These are phyloP conservation scores for Drosophila mulleri DNA, from an alignment of 2,888 invertebrate genomes.

Conservation along the genomic window DNA sequence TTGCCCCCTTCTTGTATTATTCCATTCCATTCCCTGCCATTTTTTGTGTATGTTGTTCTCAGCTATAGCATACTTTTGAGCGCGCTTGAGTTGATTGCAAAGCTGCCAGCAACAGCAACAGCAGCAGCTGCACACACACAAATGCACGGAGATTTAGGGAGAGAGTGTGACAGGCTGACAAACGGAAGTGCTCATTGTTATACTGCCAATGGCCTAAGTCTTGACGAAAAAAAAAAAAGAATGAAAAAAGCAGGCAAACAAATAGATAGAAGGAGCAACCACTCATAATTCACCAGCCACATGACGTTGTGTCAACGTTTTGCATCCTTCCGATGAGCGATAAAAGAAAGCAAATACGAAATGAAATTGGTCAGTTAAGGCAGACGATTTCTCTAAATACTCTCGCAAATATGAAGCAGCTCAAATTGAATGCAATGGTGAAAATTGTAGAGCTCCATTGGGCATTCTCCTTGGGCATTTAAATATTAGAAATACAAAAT, in stretches of 20 bases:
- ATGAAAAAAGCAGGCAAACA: not conserved
- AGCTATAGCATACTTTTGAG: slow-evolving; percentile 55
- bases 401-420: slow-evolving; percentile 4
- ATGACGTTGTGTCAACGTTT: slow-evolving; percentile 77
- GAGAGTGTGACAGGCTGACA: slow-evolving; percentile 33
- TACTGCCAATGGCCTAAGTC: slow-evolving; percentile 69
- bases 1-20: slow-evolving; percentile 3
- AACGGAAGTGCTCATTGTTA: slow-evolving; percentile 74
- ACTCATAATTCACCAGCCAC: slow-evolving; percentile 72
- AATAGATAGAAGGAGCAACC: slow-evolving; percentile 20
- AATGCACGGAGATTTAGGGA: slow-evolving; percentile 8
- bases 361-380: not conserved
- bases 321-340: slow-evolving; percentile 61
- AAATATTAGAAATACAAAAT: too few relatives aligned
- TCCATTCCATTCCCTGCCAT: not conserved
- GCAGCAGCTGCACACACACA: slow-evolving; percentile 1
- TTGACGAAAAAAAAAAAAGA: slow-evolving; percentile 3
- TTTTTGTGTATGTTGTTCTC: slow-evolving; percentile 1
- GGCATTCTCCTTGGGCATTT: too few relatives aligned
- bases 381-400: slow-evolving; percentile 18
- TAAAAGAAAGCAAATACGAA: slow-evolving; percentile 35
- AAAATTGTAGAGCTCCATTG: not conserved
- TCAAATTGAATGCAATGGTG: not conserved
- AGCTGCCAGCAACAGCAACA: slow-evolving; percentile 52
- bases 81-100: slow-evolving; percentile 67